Percentiles rank a stretch among this genome's conserved stretches.
phyloP scores from a whole-genome alignment of 2,888 invertebrate species.

The Taphrorychus bicolor region DNA sequence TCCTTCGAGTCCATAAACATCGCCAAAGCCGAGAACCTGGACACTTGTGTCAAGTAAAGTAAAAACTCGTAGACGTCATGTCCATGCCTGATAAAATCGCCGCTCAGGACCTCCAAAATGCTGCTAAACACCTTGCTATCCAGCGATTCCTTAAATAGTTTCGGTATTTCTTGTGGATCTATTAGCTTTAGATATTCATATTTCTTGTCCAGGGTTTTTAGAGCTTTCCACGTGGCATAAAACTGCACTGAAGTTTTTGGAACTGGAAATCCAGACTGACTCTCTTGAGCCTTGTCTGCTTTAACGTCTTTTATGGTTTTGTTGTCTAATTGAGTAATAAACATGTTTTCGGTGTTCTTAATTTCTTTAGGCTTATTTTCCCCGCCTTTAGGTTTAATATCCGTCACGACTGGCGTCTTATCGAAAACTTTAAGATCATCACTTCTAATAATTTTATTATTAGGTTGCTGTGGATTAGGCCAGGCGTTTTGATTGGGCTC shows the following conservation, averaged over 20 bases:
- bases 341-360: slow-evolving; percentile 39
- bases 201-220: slow-evolving; percentile 62
- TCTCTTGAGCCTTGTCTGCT: too few species aligned
- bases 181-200: slow-evolving; percentile 68
- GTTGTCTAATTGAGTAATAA: slow-evolving; percentile 4
- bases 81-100: slow-evolving; percentile 59
- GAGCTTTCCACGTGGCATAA: slow-evolving; percentile 67
- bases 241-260: slow-evolving; percentile 74
- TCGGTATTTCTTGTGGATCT: slow-evolving; percentile 64
- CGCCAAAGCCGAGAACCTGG: slow-evolving; percentile 69
- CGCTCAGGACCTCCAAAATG: slow-evolving; percentile 63
- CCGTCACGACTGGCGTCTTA: slow-evolving; percentile 22
- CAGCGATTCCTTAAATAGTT: slow-evolving; percentile 72
- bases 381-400: background rate
- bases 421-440: slow-evolving; percentile 50
- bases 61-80: slow-evolving; percentile 64
- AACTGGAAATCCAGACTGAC: slow-evolving; percentile 49
- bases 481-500: slow-evolving; percentile 33
- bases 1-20: slow-evolving; percentile 69
- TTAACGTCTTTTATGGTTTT: background rate
- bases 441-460: slow-evolving; percentile 42
- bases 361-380: slow-evolving; percentile 24
- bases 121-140: slow-evolving; percentile 70
- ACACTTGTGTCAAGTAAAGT: slow-evolving; percentile 64
- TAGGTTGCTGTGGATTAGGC: slow-evolving; percentile 30